phyloP scores from a whole-genome alignment of 2,888 invertebrate species.

The Gymnoscelis rufifasciata region DNA sequence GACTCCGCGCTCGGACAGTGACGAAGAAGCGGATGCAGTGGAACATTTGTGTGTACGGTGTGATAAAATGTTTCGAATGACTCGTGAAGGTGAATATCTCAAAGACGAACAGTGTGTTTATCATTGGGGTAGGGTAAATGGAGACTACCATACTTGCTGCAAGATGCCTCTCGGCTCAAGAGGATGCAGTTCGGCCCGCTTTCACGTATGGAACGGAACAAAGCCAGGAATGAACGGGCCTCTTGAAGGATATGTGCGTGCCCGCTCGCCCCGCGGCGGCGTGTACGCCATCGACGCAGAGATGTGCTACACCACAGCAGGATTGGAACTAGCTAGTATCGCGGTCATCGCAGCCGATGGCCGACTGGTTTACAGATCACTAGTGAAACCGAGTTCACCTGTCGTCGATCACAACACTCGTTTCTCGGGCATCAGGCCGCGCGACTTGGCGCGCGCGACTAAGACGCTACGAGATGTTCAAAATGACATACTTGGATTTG shows the following conservation, averaged over 20 bases:
- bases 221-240: constrained; percentile 86
- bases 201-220: constrained; percentile 89
- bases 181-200: constrained; percentile 82
- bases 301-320: constrained; percentile 95
- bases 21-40: constrained; percentile 77
- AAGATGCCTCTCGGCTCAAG: constrained; percentile 61
- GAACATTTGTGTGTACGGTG: constrained; percentile 86
- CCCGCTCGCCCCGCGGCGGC: constrained; percentile 73
- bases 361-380: constrained; percentile 87
- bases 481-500: constrained; percentile 88
- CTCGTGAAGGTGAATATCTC: constrained; percentile 84
- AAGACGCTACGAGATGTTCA: constrained; percentile 90
- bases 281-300: constrained; percentile 96
- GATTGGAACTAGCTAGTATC: constrained; percentile 92
- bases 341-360: constrained; percentile 89
- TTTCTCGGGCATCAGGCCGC: constrained; percentile 92
- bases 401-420: constrained; percentile 97
- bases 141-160: constrained; percentile 83
- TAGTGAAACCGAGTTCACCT: constrained; percentile 88
- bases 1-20: constrained; percentile 77
- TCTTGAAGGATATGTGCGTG: constrained; percentile 82
- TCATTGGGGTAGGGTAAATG: constrained; percentile 92
- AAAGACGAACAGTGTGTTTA: constrained; percentile 87
- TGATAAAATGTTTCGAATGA: constrained; percentile 84
- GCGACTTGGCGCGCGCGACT: constrained; percentile 78